Conservation (phyloP, 2,888 invertebrate species). For the Hirudinaria manillensis region DNA sequence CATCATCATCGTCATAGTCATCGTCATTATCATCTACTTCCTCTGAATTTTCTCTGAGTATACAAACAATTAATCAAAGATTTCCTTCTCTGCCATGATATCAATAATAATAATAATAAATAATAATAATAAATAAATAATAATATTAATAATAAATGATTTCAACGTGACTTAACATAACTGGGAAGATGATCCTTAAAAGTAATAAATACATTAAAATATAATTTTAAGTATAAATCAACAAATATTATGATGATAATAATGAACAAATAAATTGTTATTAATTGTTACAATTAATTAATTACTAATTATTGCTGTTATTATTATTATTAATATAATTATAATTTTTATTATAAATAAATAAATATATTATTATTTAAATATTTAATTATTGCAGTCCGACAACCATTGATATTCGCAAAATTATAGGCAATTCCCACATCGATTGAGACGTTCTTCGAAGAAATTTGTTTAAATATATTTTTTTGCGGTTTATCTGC, state of each 20-base stretch:
- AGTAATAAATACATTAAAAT: too few relatives aligned
- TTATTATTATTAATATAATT: constrained; percentile 32
- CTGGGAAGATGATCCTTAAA: too few relatives aligned
- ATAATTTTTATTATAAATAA: constrained; percentile 31
- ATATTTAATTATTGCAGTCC: not conserved
- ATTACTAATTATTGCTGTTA: constrained; percentile 20
- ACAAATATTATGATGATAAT: constrained; percentile 5
- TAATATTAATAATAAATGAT: not conserved
- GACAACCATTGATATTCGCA: too few relatives aligned
- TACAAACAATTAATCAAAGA: too few relatives aligned
- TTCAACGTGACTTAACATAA: too few relatives aligned
- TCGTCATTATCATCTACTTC: not conserved
- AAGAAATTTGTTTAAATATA: too few relatives aligned
- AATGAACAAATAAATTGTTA: not conserved
- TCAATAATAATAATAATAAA: not conserved
- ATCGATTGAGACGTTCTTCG: too few relatives aligned
- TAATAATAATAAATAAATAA: not conserved
- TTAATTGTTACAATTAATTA: constrained; percentile 13
- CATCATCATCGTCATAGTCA: constrained; percentile 10
- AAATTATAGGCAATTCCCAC: too few relatives aligned
- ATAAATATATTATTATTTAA: not conserved
- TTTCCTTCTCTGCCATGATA: not conserved
- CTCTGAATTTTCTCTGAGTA: not conserved
- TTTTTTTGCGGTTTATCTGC: too few relatives aligned
- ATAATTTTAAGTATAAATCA: too few relatives aligned